These are phyloP conservation scores for Cephus spinipes DNA, from an alignment of 2,888 invertebrate species.

Conservation along the genomic window DNA sequence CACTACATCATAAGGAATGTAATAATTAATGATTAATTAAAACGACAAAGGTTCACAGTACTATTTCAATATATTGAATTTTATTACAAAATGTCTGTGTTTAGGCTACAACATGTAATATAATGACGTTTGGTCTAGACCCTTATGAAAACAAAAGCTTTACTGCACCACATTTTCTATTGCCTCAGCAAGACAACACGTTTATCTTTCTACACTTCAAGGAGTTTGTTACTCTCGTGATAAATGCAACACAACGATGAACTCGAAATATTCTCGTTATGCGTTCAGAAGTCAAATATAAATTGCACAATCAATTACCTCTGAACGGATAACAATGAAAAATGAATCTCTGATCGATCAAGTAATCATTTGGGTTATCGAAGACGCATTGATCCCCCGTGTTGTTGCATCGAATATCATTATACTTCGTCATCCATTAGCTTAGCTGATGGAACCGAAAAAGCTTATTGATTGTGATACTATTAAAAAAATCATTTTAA, in stretches of 20 bases:
- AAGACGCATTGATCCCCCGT: not conserved
- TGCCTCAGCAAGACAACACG: constrained; percentile 40
- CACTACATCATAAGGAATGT: not conserved
- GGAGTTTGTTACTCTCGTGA: constrained; percentile 23
- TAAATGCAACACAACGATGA: not conserved
- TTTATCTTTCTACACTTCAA: constrained; percentile 47
- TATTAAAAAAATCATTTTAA: not conserved
- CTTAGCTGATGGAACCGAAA: not conserved
- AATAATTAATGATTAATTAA: not conserved
- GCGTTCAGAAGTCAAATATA: constrained; percentile 3
- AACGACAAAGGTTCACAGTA: not conserved
- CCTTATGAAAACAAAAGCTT: constrained; percentile 60
- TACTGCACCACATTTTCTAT: constrained; percentile 57
- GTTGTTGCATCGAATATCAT: not conserved
- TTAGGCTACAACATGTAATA: constrained; percentile 67
- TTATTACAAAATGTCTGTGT: constrained; percentile 65
- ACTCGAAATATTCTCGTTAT: not conserved
- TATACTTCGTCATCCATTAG: not conserved
- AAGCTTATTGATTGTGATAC: not conserved
- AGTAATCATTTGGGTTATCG: not conserved
- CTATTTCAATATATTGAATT: constrained; percentile 62
- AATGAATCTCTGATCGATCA: constrained; percentile 8
- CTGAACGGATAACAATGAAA: constrained; percentile 4
- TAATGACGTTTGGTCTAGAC: constrained; percentile 66
- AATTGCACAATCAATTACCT: constrained; percentile 6